Evolutionary conservation across 1,140 invertebrate genomes (phyloP).

Genomic region (Drosophila kurseongensis): DNA sequence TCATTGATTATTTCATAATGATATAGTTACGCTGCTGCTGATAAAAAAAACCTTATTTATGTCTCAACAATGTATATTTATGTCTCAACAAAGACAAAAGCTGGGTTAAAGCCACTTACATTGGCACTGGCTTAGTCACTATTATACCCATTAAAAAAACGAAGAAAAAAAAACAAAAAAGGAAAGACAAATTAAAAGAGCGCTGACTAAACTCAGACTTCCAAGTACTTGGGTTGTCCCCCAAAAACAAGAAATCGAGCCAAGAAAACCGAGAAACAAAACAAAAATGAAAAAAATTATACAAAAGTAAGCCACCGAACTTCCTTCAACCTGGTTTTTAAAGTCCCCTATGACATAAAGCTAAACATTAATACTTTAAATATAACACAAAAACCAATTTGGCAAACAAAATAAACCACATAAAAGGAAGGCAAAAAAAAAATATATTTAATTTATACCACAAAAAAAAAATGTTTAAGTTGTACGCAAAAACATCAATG

Average conservation of each 20-base stretch:
- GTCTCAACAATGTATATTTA: not conserved
- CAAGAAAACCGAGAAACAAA: conserved; percentile 31
- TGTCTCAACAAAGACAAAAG: not conserved
- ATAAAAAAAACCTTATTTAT: not conserved
- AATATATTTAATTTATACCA: not conserved
- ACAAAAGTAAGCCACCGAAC: conserved; percentile 39
- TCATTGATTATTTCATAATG: not conserved
- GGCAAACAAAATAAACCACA: not conserved
- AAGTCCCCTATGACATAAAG: not conserved
- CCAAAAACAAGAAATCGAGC: conserved; percentile 19
- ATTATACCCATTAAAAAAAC: not conserved
- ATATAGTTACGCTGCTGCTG: too few species aligned
- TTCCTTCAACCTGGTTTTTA: conserved; percentile 27
- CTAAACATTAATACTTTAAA: too few species aligned
- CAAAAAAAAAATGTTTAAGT: conserved; percentile 4
- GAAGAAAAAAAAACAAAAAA: not conserved
- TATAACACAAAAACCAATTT: too few species aligned
- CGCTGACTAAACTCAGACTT: conserved; percentile 31
- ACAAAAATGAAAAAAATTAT: conserved; percentile 7
- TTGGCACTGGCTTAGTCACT: conserved; percentile 33
- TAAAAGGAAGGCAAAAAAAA: not conserved
- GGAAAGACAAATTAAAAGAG: conserved; percentile 16
- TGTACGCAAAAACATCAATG: conserved; percentile 53
- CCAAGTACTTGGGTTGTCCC: conserved; percentile 43
- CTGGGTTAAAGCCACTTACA: conserved; percentile 11